Conservation (phyloP, 2,797 vertebrate species). For the Neosilurus mollespiculum region DNA sequence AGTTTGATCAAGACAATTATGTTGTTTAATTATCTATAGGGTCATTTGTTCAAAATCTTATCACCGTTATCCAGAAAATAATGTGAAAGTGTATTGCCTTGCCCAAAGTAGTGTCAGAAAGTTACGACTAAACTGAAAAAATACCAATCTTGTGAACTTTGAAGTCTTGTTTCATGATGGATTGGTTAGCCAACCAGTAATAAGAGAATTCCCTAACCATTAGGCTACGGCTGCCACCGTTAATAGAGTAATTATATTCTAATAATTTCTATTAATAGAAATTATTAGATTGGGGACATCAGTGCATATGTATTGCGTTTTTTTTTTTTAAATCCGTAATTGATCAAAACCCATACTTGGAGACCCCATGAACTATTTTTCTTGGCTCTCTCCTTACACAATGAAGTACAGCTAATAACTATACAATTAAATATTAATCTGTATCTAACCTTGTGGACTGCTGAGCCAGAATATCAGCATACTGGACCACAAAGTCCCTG, state of each 20-base stretch:
- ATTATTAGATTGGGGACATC: background rate
- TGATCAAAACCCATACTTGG: background rate
- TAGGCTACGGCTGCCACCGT: too few species aligned
- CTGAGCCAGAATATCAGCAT: constrained; percentile 86
- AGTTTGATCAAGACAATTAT: constrained; percentile 14
- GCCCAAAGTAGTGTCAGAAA: background rate
- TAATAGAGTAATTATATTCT: too few species aligned
- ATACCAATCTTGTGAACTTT: background rate
- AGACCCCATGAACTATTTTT: background rate
- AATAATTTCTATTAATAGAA: too few species aligned
- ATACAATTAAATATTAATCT: background rate
- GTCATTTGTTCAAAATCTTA: background rate
- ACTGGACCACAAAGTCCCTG: constrained; percentile 91
- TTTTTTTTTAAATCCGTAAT: too few species aligned
- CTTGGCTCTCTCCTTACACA: background rate
- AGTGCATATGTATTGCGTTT: background rate
- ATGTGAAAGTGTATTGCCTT: background rate
- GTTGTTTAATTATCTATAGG: background rate
- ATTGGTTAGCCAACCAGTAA: background rate
- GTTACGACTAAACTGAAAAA: background rate
- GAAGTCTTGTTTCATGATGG: background rate
- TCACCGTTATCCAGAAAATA: background rate
- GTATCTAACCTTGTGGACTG: constrained; percentile 88
- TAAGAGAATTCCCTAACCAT: background rate
- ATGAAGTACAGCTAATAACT: background rate